Evolutionary conservation across 2,113 vertebrate species (phyloP).

Genomic region (cat (Felis catus)): F.catus_Fca126_mat1.0 CM031416.1:9928001-9928500

Average conservation of each 20-base stretch:
- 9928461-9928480: too few species aligned
- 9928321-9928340: not conserved
- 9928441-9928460: too few species aligned
- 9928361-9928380: too few species aligned
- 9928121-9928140: not conserved
- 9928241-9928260: not conserved
- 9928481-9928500: too few species aligned
- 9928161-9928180: not conserved
- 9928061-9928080: not conserved
- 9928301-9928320: not conserved
- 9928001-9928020: not conserved
- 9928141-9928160: not conserved
- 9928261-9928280: not conserved
- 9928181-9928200: not conserved
- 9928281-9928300: not conserved
- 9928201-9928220: not conserved
- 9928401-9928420: too few species aligned
- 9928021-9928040: not conserved
- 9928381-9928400: too few species aligned
- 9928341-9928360: not conserved
- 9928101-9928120: not conserved
- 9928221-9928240: not conserved
- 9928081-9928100: not conserved
- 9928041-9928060: not conserved
- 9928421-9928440: too few species aligned